Percentiles rank a stretch among this genome's conserved stretches.
Evolutionary conservation across 2,888 invertebrate species (phyloP).

Genomic region (Lasioglossum villosulum): DNA sequence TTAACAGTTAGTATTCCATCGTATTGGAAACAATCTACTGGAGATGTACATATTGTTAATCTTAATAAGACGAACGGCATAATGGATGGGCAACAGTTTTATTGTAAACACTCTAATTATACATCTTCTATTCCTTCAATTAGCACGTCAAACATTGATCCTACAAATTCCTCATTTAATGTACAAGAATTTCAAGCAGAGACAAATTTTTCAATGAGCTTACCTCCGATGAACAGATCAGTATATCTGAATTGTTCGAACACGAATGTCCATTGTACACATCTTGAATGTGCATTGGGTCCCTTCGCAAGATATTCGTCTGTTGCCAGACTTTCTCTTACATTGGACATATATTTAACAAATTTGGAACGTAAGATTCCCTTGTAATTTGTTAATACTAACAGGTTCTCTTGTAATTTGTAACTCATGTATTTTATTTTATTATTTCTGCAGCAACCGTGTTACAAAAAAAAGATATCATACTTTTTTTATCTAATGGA

Average conservation of each 20-base stretch:
- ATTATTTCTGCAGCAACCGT: slow-evolving; percentile 43
- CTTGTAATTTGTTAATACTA: slow-evolving; percentile 11
- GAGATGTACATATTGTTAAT: slow-evolving; percentile 65
- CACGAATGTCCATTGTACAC: slow-evolving; percentile 76
- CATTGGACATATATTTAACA: slow-evolving; percentile 78
- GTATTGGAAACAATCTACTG: slow-evolving; percentile 51
- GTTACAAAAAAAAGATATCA: slow-evolving; percentile 79
- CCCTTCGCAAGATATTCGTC: slow-evolving; percentile 78
- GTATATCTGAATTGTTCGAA: slow-evolving; percentile 82
- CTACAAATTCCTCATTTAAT: background rate
- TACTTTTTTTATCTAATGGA: slow-evolving; percentile 81
- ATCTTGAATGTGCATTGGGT: slow-evolving; percentile 80
- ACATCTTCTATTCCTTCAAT: background rate
- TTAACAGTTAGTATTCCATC: slow-evolving; percentile 81
- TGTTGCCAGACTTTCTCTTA: slow-evolving; percentile 79
- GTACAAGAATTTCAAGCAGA: slow-evolving; percentile 48
- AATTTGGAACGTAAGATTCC: slow-evolving; percentile 77
- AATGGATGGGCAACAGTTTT: slow-evolving; percentile 67
- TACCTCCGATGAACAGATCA: slow-evolving; percentile 64
- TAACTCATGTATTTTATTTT: background rate
- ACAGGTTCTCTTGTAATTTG: slow-evolving; percentile 33
- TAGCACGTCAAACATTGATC: background rate
- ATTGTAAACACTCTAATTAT: slow-evolving; percentile 50
- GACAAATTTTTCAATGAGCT: slow-evolving; percentile 41
- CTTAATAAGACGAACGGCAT: slow-evolving; percentile 65